These are phyloP conservation scores for Drosophila serrata DNA, from an alignment of 1,140 invertebrate species.

Conservation along the genomic window DNA sequence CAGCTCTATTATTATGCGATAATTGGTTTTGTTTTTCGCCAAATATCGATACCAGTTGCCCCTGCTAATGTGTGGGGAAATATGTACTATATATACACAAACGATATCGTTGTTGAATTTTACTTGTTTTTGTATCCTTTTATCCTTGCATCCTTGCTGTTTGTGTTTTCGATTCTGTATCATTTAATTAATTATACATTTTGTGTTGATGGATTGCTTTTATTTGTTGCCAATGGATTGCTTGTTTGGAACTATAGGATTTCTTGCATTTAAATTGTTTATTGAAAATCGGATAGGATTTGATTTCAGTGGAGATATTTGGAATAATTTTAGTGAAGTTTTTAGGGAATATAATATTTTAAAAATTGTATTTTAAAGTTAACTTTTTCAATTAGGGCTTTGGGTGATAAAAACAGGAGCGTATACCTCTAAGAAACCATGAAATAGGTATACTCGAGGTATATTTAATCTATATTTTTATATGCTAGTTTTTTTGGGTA, in stretches of 20 bases:
- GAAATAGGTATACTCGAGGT: too few relatives aligned
- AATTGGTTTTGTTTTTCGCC: constrained; percentile 60
- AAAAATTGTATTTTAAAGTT: too few relatives aligned
- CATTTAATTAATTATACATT: neutral
- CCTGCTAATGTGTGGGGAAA: constrained; percentile 14
- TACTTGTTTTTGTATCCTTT: constrained; percentile 2
- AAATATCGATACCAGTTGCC: constrained; percentile 27
- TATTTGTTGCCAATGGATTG: neutral
- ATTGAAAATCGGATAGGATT: neutral
- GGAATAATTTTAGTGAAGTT: neutral
- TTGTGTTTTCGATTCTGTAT: neutral
- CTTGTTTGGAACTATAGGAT: neutral
- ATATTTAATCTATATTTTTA: too few relatives aligned
- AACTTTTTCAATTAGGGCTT: too few relatives aligned
- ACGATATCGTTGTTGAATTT: neutral
- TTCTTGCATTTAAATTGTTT: neutral
- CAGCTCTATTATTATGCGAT: constrained; percentile 53
- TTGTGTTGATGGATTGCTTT: neutral
- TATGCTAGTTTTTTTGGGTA: too few relatives aligned
- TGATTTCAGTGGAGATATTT: neutral
- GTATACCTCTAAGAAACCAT: too few relatives aligned
- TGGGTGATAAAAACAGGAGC: too few relatives aligned
- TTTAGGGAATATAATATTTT: too few relatives aligned
- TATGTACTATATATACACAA: neutral
- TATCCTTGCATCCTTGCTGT: neutral